These are phyloP conservation scores for Propsilocerus akamusi DNA, from an alignment of 1,140 invertebrate genomes.

Conservation along the genomic window DNA sequence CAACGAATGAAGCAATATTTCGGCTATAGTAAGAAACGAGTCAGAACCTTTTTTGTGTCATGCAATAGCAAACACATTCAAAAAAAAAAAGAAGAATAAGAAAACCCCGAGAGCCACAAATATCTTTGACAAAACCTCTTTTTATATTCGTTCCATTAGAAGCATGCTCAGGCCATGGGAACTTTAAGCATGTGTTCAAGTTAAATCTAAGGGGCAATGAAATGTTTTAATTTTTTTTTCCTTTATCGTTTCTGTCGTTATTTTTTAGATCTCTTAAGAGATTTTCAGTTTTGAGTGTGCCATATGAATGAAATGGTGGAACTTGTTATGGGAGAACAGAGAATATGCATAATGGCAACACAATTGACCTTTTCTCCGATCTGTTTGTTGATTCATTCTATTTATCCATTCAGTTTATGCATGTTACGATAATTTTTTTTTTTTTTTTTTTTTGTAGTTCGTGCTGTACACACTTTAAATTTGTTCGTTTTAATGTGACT, in stretches of 20 bases:
- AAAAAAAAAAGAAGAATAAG: background rate
- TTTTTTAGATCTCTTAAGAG: background rate
- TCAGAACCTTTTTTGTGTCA: too few species aligned
- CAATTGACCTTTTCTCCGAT: background rate
- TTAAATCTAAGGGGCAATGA: background rate
- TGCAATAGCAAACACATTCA: background rate
- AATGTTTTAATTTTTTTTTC: background rate
- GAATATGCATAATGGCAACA: background rate
- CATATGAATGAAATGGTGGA: too few species aligned
- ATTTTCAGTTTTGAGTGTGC: background rate
- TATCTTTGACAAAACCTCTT: constrained; percentile 1
- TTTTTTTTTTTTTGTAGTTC: background rate
- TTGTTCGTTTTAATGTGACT: too few species aligned
- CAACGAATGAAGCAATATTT: background rate
- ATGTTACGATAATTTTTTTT: background rate
- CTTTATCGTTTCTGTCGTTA: background rate
- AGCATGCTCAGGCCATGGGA: too few species aligned
- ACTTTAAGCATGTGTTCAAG: constrained; percentile 1
- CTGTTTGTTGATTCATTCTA: constrained; percentile 1
- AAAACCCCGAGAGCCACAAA: background rate
- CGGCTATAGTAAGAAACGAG: too few species aligned
- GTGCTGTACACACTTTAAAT: constrained; percentile 1
- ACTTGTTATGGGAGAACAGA: too few species aligned
- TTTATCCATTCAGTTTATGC: background rate
- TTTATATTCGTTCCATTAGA: too few species aligned